Evolutionary conservation across 2,113 vertebrate genomes (phyloP).

Genomic region (Zingel zingel): DNA sequence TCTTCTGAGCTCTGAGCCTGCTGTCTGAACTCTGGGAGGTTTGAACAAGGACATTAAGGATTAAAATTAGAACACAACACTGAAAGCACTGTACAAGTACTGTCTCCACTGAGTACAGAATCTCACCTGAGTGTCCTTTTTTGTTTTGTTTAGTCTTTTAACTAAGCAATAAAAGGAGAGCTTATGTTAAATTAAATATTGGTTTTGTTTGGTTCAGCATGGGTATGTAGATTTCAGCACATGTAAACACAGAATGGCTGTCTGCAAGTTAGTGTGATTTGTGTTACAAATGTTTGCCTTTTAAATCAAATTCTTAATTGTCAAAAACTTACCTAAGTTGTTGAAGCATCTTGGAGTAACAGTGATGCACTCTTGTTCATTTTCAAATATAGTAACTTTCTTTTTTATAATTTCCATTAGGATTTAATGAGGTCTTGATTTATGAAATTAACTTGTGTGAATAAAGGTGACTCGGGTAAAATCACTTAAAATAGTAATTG

Average conservation of each 20-base stretch:
- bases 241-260: neutral
- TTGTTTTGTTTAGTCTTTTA: neutral
- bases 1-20: slow-evolving; percentile 84
- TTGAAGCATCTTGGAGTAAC: neutral
- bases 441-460: slow-evolving; percentile 12
- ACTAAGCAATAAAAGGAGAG: slow-evolving; percentile 4
- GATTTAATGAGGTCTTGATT: neutral
- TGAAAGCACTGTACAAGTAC: slow-evolving; percentile 16
- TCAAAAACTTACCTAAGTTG: neutral
- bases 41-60: neutral
- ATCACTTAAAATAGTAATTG: neutral
- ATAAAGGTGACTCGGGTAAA: slow-evolving; percentile 28
- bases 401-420: neutral
- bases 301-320: neutral
- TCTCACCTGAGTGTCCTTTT: slow-evolving; percentile 14
- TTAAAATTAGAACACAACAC: neutral
- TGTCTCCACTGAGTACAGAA: neutral
- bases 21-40: slow-evolving; percentile 1
- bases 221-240: neutral
- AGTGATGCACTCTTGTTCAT: neutral
- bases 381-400: neutral
- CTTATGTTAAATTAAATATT: neutral
- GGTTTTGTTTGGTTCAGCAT: slow-evolving; percentile 7
- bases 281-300: slow-evolving; percentile 19
- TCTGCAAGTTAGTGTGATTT: neutral